These are phyloP conservation scores for Lethenteron camtschaticum DNA, from an alignment of 2,113 vertebrate species.

Conservation along the genomic window DNA sequence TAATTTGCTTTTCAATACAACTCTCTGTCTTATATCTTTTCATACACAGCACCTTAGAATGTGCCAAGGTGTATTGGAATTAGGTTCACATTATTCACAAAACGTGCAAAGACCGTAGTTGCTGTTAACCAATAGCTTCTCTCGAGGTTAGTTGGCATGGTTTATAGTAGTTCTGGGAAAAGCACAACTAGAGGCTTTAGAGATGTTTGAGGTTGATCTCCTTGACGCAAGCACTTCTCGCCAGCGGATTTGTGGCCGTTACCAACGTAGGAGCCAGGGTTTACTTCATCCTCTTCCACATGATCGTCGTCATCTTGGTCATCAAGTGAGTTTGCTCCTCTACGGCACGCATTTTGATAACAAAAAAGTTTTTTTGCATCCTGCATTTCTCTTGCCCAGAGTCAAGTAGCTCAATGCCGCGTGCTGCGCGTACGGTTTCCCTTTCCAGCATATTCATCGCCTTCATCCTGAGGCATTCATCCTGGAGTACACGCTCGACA, in stretches of 20 bases:
- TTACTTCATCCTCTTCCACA: slow-evolving; percentile 67
- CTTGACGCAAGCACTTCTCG: slow-evolving; percentile 28
- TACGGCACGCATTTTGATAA: neutral
- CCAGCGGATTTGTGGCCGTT: slow-evolving; percentile 40
- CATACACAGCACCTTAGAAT: too few relatives aligned
- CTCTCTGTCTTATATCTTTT: too few relatives aligned
- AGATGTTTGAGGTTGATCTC: neutral
- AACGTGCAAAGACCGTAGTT: too few relatives aligned
- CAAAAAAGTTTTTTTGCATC: too few relatives aligned
- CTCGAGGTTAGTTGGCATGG: too few relatives aligned
- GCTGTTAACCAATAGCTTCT: too few relatives aligned
- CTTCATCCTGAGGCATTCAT: slow-evolving; percentile 80
- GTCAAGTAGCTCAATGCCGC: neutral
- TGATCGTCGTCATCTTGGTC: slow-evolving; percentile 64
- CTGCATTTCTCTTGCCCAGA: too few relatives aligned
- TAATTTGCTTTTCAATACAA: too few relatives aligned
- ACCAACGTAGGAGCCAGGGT: slow-evolving; percentile 39
- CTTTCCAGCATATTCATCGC: slow-evolving; percentile 60
- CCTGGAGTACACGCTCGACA: slow-evolving; percentile 63
- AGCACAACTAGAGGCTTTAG: too few relatives aligned
- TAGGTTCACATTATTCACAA: too few relatives aligned
- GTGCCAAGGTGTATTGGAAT: too few relatives aligned
- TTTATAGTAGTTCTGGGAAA: too few relatives aligned
- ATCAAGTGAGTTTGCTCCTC: slow-evolving; percentile 42
- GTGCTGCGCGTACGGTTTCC: neutral